phyloP scores from a whole-genome alignment of 2,888 invertebrate genomes.

The Drosophila tanythrix region DNA sequence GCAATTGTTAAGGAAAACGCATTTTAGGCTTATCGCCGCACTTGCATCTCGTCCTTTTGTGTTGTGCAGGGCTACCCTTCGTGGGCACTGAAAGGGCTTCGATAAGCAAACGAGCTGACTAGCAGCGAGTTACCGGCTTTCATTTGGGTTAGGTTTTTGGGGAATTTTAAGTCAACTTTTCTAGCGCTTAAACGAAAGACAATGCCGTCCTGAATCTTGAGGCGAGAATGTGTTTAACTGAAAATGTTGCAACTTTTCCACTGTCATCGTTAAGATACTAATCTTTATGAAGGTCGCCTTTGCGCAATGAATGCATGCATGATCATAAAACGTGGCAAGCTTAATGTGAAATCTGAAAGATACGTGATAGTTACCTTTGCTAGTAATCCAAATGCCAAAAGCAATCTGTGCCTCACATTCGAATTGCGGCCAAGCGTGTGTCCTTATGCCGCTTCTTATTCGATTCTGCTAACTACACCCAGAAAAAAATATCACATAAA shows the following conservation, averaged over 20 bases:
- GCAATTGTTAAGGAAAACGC: constrained; percentile 78
- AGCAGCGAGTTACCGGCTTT: constrained; percentile 26
- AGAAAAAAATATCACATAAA: background rate
- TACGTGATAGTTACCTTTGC: constrained; percentile 53
- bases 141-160: constrained; percentile 51
- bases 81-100: constrained; percentile 66
- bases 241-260: constrained; percentile 57
- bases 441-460: constrained; percentile 25
- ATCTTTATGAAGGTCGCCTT: constrained; percentile 82
- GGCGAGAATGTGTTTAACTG: constrained; percentile 27
- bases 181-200: constrained; percentile 69
- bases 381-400: constrained; percentile 11
- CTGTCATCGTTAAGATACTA: constrained; percentile 82
- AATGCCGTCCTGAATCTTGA: constrained; percentile 55
- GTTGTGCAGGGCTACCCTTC: constrained; percentile 20
- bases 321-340: constrained; percentile 50
- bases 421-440: constrained; percentile 22
- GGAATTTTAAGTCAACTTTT: constrained; percentile 67
- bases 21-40: constrained; percentile 75
- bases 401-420: constrained; percentile 21
- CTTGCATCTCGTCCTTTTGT: constrained; percentile 65
- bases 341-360: constrained; percentile 30
- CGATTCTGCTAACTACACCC: constrained; percentile 1
- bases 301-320: constrained; percentile 31
- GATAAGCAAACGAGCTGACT: constrained; percentile 56